These are phyloP conservation scores for Empis stercorea DNA, from an alignment of 2,888 invertebrate genomes.

Conservation along the genomic window DNA sequence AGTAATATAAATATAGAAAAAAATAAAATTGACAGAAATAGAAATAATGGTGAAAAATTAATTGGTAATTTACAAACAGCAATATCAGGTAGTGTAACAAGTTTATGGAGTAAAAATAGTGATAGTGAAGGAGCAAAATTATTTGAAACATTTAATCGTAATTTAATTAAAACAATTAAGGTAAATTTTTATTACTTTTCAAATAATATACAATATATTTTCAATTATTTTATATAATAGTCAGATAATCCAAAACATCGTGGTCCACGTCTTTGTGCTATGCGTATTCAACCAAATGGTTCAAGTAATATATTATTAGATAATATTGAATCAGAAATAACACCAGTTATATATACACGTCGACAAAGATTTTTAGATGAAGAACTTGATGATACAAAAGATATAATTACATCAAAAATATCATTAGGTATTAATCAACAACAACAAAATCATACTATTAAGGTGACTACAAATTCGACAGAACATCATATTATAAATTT, in stretches of 20 bases:
- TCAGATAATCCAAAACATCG: slow-evolving; percentile 36
- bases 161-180: slow-evolving; percentile 36
- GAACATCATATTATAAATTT: background rate
- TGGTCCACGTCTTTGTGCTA: slow-evolving; percentile 63
- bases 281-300: slow-evolving; percentile 63
- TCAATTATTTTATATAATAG: slow-evolving; percentile 15
- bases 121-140: slow-evolving; percentile 35
- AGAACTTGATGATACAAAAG: slow-evolving; percentile 34
- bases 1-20: slow-evolving; percentile 17
- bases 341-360: slow-evolving; percentile 59
- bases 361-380: slow-evolving; percentile 38
- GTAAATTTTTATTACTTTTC: slow-evolving; percentile 16
- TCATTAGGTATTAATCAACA: slow-evolving; percentile 12
- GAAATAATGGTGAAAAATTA: slow-evolving; percentile 13
- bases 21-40: slow-evolving; percentile 8
- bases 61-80: slow-evolving; percentile 17
- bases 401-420: slow-evolving; percentile 32
- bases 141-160: slow-evolving; percentile 36
- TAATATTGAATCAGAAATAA: slow-evolving; percentile 55
- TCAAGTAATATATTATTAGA: slow-evolving; percentile 69
- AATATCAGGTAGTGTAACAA: slow-evolving; percentile 33
- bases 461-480: background rate
- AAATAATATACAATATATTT: background rate
- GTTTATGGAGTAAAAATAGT: slow-evolving; percentile 35
- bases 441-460: no score